Conservation (phyloP, 2,797 vertebrate genomes). For the Pyrocephalus nanus region DNA sequence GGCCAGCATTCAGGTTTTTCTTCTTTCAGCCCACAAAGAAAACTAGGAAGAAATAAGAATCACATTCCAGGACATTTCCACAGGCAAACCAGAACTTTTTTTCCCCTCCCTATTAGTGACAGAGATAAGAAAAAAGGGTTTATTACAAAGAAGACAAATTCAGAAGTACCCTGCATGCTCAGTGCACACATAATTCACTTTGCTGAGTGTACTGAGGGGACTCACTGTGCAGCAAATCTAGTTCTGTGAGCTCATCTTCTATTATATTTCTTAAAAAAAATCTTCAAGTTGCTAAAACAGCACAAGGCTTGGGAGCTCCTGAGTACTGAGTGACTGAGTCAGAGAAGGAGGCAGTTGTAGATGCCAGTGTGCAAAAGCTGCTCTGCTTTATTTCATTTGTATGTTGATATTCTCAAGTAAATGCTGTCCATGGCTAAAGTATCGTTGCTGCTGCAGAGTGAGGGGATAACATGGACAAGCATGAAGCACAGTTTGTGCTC, state of each 20-base stretch:
- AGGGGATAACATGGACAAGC: background rate
- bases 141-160: background rate
- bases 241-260: background rate
- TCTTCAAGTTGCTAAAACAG: background rate
- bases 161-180: background rate
- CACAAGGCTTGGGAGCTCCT: background rate
- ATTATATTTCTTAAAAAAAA: background rate
- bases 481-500: background rate
- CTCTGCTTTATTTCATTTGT: background rate
- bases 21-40: background rate
- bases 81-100: background rate
- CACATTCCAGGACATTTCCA: background rate
- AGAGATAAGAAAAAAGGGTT: background rate
- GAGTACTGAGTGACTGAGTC: background rate
- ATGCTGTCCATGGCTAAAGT: background rate
- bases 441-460: background rate
- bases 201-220: background rate
- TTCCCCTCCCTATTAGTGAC: background rate
- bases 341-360: background rate
- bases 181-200: background rate
- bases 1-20: background rate
- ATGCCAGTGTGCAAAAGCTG: background rate
- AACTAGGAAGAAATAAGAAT: background rate
- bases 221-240: background rate
- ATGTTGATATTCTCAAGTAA: background rate